These are phyloP conservation scores for Hyposoter dolosus DNA, from an alignment of 2,888 invertebrate species.

Conservation along the genomic window DNA sequence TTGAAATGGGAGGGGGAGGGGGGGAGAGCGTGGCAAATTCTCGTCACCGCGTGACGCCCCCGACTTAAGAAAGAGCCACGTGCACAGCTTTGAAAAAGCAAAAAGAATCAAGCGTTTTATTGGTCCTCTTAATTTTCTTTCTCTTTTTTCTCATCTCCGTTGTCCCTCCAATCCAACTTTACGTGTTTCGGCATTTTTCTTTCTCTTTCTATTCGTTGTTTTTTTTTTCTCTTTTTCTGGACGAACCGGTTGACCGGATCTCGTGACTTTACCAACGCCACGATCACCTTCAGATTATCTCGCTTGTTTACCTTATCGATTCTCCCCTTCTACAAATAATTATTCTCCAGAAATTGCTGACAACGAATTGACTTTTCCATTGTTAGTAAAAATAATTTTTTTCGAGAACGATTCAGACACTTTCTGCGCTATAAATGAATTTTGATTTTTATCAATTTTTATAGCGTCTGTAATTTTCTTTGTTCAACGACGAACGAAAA, in stretches of 20 bases:
- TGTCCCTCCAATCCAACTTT: not conserved
- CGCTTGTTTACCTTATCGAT: slow-evolving; percentile 58
- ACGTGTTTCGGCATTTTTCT: slow-evolving; percentile 11
- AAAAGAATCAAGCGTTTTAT: slow-evolving; percentile 41
- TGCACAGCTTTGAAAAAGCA: slow-evolving; percentile 54
- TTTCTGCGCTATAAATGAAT: not conserved
- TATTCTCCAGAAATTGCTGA: slow-evolving; percentile 1
- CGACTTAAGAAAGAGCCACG: slow-evolving; percentile 48
- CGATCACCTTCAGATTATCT: slow-evolving; percentile 55
- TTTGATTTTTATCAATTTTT: not conserved
- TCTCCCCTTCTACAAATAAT: slow-evolving; percentile 27
- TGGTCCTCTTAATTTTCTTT: slow-evolving; percentile 13
- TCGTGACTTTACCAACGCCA: slow-evolving; percentile 40
- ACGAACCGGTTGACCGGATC: slow-evolving; percentile 57
- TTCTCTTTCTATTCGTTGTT: not conserved
- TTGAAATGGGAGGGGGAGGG: slow-evolving; percentile 18
- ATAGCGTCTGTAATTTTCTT: not conserved
- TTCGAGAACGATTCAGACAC: not conserved
- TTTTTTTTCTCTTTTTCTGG: slow-evolving; percentile 6
- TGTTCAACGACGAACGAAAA: not conserved
- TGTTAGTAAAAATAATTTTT: not conserved
- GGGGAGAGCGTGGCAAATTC: slow-evolving; percentile 53
- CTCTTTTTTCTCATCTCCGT: slow-evolving; percentile 21
- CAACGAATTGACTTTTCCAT: not conserved
- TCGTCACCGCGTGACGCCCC: slow-evolving; percentile 59